Evolutionary conservation across 2,113 vertebrate species (phyloP).

Genomic region (Lanius ludovicianus): DNA sequence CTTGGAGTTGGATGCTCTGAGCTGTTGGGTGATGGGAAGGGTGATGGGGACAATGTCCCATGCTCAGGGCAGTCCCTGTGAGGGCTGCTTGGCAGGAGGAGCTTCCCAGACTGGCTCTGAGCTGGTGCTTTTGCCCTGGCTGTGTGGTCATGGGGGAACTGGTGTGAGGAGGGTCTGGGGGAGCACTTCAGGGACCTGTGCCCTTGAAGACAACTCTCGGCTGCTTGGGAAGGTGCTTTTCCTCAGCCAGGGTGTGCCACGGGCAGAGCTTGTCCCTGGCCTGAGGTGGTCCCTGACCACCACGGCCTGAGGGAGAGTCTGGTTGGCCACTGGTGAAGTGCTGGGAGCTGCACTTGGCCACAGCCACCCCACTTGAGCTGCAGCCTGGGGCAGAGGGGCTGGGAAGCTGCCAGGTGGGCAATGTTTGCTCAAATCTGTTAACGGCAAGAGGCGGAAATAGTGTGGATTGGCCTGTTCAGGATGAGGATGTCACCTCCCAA

Average conservation of each 20-base stretch:
- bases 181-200: background rate
- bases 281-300: background rate
- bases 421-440: background rate
- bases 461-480: background rate
- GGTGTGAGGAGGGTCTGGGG: no score
- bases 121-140: background rate
- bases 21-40: background rate
- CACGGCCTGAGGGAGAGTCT: fast-evolving
- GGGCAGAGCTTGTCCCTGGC: background rate
- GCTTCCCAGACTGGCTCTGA: background rate
- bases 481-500: background rate
- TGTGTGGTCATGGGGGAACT: background rate
- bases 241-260: background rate
- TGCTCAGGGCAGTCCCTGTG: background rate
- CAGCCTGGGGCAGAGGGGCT: background rate
- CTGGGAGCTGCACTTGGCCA: background rate
- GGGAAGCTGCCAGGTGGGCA: background rate
- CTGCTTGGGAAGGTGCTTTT: background rate
- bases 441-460: background rate
- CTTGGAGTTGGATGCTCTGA: background rate
- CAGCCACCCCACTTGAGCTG: fast-evolving
- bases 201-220: background rate
- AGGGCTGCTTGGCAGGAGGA: background rate
- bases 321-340: background rate
- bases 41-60: background rate